Percentiles rank a stretch among this genome's conserved stretches.
These are phyloP conservation scores for Trichoplusia ni DNA, from an alignment of 1,140 invertebrate genomes.

Conservation along the genomic window DNA sequence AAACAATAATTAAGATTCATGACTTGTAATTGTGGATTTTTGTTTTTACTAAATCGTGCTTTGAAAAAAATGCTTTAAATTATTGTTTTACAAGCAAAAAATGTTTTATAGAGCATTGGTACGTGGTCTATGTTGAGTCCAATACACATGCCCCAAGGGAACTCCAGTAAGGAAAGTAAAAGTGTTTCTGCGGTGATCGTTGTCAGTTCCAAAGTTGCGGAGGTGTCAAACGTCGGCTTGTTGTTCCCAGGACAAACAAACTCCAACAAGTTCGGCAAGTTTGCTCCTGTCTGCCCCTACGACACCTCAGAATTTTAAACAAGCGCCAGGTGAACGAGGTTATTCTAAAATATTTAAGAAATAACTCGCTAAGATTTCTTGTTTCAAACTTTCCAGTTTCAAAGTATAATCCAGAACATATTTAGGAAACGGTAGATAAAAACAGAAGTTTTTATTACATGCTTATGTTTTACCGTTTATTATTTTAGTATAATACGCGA, in stretches of 20 bases:
- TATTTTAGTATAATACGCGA: no score
- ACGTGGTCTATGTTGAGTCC: constrained; percentile 11
- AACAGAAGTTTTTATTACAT: constrained; percentile 18
- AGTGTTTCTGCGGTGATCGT: constrained; percentile 51
- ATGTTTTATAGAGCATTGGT: no score
- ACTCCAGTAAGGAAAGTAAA: constrained; percentile 24
- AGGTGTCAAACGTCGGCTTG: constrained; percentile 57
- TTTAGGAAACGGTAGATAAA: neutral
- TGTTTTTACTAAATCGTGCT: no score
- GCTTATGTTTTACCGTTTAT: no score
- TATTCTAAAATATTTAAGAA: constrained; percentile 60
- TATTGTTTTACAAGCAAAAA: no score
- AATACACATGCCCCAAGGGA: neutral
- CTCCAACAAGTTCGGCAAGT: constrained; percentile 51
- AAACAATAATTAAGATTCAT: no score
- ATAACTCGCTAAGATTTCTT: constrained; percentile 54
- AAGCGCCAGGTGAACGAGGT: constrained; percentile 61
- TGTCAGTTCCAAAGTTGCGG: constrained; percentile 48
- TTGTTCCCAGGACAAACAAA: constrained; percentile 48
- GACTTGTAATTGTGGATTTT: no score
- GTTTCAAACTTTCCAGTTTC: constrained; percentile 48
- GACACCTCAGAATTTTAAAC: constrained; percentile 68
- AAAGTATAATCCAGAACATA: constrained; percentile 23
- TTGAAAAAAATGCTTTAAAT: no score
- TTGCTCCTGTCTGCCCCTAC: constrained; percentile 44